These are phyloP conservation scores for Cetoscarus ocellatus DNA, from an alignment of 2,797 vertebrate genomes.

Conservation along the genomic window DNA sequence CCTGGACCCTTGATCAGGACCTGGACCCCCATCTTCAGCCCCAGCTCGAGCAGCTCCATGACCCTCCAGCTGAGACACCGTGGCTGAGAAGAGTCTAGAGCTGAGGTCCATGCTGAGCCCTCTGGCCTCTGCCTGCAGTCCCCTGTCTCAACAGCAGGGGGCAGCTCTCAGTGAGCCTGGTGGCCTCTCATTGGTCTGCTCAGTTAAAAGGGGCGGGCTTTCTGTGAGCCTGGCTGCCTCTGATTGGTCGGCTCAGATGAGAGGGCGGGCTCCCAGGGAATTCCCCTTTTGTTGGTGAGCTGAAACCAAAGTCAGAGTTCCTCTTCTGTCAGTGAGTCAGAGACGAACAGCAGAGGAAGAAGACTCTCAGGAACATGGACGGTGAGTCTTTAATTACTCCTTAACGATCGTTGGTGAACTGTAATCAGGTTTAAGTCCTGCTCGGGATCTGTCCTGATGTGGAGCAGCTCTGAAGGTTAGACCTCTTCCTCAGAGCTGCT, in stretches of 20 bases:
- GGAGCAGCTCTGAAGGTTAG: neutral
- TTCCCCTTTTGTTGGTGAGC: conserved; percentile 63
- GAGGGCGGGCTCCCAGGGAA: conserved; percentile 69
- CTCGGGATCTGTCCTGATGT: neutral
- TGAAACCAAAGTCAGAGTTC: conserved; percentile 57
- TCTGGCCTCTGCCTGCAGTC: neutral
- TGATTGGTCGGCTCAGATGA: conserved; percentile 45
- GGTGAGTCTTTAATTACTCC: conserved; percentile 73
- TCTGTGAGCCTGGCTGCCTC: conserved; percentile 22
- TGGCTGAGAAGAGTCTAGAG: too few relatives aligned
- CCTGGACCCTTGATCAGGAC: too few relatives aligned
- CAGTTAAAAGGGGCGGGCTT: conserved; percentile 27
- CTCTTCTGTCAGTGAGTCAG: conserved; percentile 68
- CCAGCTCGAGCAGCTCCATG: too few relatives aligned
- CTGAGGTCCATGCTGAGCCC: neutral
- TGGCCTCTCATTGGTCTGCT: conserved; percentile 55
- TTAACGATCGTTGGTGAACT: neutral
- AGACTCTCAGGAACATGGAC: conserved; percentile 73
- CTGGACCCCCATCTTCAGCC: too few relatives aligned
- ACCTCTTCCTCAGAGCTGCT: neutral
- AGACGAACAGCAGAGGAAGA: conserved; percentile 17
- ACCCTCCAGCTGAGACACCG: too few relatives aligned
- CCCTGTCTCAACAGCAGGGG: neutral
- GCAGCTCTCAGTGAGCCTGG: neutral
- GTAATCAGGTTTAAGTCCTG: neutral